Evolutionary conservation across 2,888 invertebrate genomes (phyloP).

Genomic region (Meandrusa payeni): DNA sequence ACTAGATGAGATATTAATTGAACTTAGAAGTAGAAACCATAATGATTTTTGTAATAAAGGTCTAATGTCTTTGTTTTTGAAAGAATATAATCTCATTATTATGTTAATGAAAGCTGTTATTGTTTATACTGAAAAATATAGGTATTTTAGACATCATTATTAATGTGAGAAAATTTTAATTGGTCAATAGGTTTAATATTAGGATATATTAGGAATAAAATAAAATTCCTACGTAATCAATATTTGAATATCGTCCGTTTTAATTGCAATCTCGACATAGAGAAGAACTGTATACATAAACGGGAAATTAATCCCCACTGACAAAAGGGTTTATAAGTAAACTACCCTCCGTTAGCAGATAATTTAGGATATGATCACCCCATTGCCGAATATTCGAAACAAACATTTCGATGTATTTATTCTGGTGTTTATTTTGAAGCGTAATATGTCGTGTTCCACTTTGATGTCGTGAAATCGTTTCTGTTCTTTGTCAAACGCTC

Average conservation of each 20-base stretch:
- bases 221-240: no score
- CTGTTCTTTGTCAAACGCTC: conserved; percentile 75
- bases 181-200: no score
- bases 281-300: conserved; percentile 55
- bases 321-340: conserved; percentile 66
- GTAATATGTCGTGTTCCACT: conserved; percentile 80
- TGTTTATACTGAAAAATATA: no score
- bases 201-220: no score
- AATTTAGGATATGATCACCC: conserved; percentile 77
- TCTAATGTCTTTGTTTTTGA: no score
- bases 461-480: conserved; percentile 80
- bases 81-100: no score
- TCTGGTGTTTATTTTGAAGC: conserved; percentile 79
- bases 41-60: no score
- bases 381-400: conserved; percentile 70
- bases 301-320: conserved; percentile 68
- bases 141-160: no score
- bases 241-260: conserved; percentile 36
- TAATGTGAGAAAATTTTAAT: no score
- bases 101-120: no score
- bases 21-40: no score
- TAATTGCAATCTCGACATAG: conserved; percentile 58
- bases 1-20: no score
- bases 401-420: conserved; percentile 79
- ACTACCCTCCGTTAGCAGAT: conserved; percentile 72